These are phyloP conservation scores for Phoenicopterus ruber DNA, from an alignment of 2,113 vertebrate species.

Conservation along the genomic window DNA sequence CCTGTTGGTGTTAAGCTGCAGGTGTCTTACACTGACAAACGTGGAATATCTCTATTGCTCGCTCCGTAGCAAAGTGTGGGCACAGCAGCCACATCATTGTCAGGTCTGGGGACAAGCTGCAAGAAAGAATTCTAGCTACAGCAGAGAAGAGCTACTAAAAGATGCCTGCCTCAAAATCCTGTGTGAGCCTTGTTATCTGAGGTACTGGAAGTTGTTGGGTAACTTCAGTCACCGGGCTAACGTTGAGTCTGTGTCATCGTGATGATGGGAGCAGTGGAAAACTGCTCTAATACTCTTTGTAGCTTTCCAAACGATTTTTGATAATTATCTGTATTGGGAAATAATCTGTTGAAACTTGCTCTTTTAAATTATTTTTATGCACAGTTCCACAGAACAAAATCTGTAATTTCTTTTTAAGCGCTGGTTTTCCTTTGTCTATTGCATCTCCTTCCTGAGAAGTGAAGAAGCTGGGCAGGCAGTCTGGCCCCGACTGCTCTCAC, in stretches of 20 bases:
- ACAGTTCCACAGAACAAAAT: background rate
- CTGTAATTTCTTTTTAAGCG: background rate
- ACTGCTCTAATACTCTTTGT: background rate
- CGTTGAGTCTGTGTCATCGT: background rate
- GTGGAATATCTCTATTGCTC: background rate
- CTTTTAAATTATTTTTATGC: background rate
- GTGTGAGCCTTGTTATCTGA: background rate
- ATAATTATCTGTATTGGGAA: background rate
- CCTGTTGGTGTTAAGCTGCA: background rate
- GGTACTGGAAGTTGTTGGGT: background rate
- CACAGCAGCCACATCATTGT: background rate
- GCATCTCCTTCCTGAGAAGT: background rate
- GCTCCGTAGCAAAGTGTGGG: background rate
- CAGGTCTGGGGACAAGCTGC: background rate
- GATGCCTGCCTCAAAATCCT: background rate
- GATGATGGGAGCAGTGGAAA: background rate
- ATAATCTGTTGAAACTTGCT: background rate
- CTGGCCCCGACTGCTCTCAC: background rate
- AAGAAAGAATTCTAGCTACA: background rate
- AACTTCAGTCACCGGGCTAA: background rate
- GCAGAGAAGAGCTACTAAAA: background rate
- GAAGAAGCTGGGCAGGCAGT: slow-evolving; percentile 22
- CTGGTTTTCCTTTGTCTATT: background rate
- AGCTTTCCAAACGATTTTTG: background rate
- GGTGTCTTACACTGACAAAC: background rate